Evolutionary conservation across 2,113 vertebrate species (phyloP), one percentile per base, ranked within the genome.

Genomic region (Columba janthina): DNA sequence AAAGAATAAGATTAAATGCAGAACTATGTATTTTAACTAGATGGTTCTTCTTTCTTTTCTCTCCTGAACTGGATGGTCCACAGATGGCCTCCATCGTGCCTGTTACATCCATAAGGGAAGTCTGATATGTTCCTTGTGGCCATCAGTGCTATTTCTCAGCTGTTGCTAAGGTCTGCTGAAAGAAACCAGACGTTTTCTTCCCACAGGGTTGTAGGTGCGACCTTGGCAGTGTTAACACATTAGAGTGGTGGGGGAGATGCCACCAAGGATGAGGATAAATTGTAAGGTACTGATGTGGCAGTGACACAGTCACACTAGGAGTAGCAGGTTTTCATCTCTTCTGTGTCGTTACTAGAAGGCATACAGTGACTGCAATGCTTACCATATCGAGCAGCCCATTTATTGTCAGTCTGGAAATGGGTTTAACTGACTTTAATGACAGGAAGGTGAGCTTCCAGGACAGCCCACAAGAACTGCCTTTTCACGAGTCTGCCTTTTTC

Each of bases 401-500:
- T 53, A 53, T 36, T 87, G 65, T 46, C 20, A 58, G 46, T 5
- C 38, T 29, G 58, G 67, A 44, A 50, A 6, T 1, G 5, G 10
- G 6, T 29, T 64, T 67, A 42, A 51, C 53, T 58, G 26, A 18
- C 60, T 16, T 38, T 48, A 32, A 34, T 9, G 60, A 31, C 32
- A 65, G 84, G 78, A 62, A 67, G 56, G 62, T 36, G 40, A 90
- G 74, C 44, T 85, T 61, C 61, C 36, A 25, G 5, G 36, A 20
- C 46, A 79, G 46, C 44, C 32, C 32, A 15, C 31, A 25, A 24
- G 34, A 65, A 28, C 5, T 69, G 44, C 78, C 73, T 76, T 85
- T 48, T 94, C 85, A 95, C 1, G 80, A 86, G 36, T 70, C 75
- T 73, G 77, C 38, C 57, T 90, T 96, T 62, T 92, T 81, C 79